Evolutionary conservation across 2,888 invertebrate genomes (phyloP).

Genomic region (Lycia hirtaria): DNA sequence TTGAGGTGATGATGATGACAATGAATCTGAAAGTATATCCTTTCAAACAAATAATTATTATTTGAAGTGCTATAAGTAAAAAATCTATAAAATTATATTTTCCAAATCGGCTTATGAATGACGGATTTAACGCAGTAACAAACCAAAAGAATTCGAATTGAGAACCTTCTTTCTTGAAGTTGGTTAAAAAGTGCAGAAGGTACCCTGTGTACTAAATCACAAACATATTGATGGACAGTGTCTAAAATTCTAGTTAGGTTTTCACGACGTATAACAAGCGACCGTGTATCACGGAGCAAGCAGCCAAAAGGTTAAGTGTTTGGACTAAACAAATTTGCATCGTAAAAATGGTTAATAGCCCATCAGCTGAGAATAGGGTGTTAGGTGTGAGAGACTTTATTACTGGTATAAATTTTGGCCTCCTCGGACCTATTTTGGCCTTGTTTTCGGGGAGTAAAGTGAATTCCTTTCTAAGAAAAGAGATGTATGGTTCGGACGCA

Average conservation of each 20-base stretch:
- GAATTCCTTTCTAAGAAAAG: conserved; percentile 35
- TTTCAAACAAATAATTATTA: too few species aligned
- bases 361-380: conserved; percentile 50
- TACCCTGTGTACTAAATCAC: too few species aligned
- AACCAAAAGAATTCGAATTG: too few species aligned
- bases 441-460: conserved; percentile 37
- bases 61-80: too few species aligned
- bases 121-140: too few species aligned
- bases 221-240: too few species aligned
- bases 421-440: conserved; percentile 23
- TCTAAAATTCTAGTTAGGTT: not conserved
- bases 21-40: too few species aligned
- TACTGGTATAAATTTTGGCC: conserved; percentile 52
- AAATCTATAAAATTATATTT: too few species aligned
- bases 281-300: conserved; percentile 11
- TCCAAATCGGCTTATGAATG: too few species aligned
- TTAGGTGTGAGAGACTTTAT: conserved; percentile 49
- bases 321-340: conserved; percentile 59
- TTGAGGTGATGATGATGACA: too few species aligned
- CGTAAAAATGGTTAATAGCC: conserved; percentile 60
- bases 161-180: too few species aligned
- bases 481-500: conserved; percentile 1
- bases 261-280: conserved; percentile 9
- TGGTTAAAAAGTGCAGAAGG: too few species aligned
- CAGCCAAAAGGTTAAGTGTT: conserved; percentile 48